Evolutionary conservation across 2,888 invertebrate genomes (phyloP).

Genomic region (Apodemia hepburni): DNA sequence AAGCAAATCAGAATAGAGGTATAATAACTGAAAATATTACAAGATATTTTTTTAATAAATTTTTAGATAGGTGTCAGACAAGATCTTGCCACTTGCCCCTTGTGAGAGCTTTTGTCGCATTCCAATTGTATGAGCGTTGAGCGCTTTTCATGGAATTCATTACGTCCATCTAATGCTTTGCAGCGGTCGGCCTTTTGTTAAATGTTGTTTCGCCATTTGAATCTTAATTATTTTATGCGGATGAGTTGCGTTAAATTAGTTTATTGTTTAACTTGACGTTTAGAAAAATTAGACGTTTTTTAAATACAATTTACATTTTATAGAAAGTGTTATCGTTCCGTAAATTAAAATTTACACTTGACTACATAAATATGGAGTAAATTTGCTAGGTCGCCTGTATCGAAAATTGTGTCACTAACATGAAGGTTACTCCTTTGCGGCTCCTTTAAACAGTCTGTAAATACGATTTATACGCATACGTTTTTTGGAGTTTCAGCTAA

Average conservation of each 20-base stretch:
- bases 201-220: constrained; percentile 19
- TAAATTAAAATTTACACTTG: no score
- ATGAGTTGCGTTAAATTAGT: neutral
- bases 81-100: constrained; percentile 40
- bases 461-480: no score
- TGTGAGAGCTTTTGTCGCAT: constrained; percentile 58
- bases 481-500: no score
- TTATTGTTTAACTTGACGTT: neutral
- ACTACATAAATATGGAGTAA: no score
- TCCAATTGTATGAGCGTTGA: constrained; percentile 38
- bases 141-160: constrained; percentile 52
- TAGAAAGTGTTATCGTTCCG: no score
- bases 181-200: constrained; percentile 17
- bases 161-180: constrained; percentile 32
- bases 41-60: constrained; percentile 20
- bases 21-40: neutral
- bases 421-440: no score
- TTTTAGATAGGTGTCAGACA: constrained; percentile 31
- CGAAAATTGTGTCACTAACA: no score
- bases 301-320: no score
- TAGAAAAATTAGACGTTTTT: no score
- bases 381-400: no score
- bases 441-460: no score
- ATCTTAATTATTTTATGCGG: constrained; percentile 1
- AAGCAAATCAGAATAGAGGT: no score